phyloP scores from a whole-genome alignment of 2,113 vertebrate species.

The Brachionichthys hirsutus region DNA sequence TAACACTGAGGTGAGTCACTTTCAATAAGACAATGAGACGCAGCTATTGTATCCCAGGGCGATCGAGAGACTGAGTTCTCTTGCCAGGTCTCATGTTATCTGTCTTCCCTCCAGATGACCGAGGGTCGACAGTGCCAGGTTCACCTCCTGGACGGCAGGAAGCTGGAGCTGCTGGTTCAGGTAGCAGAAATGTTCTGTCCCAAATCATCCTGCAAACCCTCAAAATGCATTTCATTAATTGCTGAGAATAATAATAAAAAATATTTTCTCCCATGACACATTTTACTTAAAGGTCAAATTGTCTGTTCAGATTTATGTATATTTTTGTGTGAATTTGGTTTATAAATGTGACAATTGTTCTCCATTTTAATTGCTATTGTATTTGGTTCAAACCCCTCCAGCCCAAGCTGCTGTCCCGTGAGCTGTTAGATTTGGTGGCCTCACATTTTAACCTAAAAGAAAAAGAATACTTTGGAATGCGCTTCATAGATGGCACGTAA shows the following conservation, averaged over 20 bases:
- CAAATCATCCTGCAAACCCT: background rate
- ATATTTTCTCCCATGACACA: too few relatives aligned
- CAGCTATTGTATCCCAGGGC: background rate
- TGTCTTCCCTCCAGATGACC: slow-evolving; percentile 86
- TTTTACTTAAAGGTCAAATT: background rate
- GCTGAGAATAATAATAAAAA: too few relatives aligned
- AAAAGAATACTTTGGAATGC: slow-evolving; percentile 98
- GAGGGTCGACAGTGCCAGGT: slow-evolving; percentile 94
- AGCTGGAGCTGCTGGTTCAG: slow-evolving; percentile 97
- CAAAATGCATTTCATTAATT: too few relatives aligned
- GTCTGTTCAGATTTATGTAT: background rate
- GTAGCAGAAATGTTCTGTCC: slow-evolving; percentile 66
- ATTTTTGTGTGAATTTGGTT: background rate
- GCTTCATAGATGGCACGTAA: slow-evolving; percentile 91
- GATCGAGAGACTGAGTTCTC: background rate
- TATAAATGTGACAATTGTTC: background rate
- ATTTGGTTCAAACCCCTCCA: slow-evolving; percentile 43
- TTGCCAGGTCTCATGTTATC: slow-evolving; percentile 25
- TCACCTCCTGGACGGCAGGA: slow-evolving; percentile 91
- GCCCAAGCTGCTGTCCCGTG: slow-evolving; percentile 94
- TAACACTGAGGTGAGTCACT: slow-evolving; percentile 23
- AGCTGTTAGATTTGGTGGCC: slow-evolving; percentile 92
- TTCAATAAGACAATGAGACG: slow-evolving; percentile 1
- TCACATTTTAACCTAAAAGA: slow-evolving; percentile 98
- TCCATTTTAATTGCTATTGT: background rate